phyloP scores from a whole-genome alignment of 2,888 invertebrate genomes.

The Diploptera punctata region DNA sequence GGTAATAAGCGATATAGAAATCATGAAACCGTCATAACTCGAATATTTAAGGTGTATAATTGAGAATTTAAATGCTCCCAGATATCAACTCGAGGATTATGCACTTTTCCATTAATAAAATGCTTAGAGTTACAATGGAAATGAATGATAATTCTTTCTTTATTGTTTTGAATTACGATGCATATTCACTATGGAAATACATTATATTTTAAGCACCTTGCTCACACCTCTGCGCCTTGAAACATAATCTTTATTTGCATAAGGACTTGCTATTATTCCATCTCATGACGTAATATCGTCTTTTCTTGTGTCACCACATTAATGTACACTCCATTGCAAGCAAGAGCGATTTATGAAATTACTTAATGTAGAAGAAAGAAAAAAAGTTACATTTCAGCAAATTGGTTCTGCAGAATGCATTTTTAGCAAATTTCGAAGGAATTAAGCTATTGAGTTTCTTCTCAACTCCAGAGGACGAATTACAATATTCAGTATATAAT shows the following conservation, averaged over 20 bases:
- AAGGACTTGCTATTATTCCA: constrained; percentile 5
- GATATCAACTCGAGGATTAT: no score
- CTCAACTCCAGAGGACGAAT: no score
- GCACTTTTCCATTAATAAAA: not conserved
- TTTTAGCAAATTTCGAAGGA: no score
- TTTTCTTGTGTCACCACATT: not conserved
- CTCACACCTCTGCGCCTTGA: not conserved
- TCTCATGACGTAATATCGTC: constrained; percentile 8
- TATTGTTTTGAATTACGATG: constrained; percentile 3
- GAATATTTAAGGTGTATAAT: no score
- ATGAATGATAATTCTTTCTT: constrained; percentile 13
- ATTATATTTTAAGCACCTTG: constrained; percentile 10
- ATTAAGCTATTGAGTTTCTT: no score
- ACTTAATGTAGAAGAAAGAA: no score
- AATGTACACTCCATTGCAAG: not conserved
- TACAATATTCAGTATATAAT: no score
- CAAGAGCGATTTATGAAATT: not conserved
- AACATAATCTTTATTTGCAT: constrained; percentile 27
- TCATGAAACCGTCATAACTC: no score
- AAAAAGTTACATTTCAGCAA: no score
- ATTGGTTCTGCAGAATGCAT: no score
- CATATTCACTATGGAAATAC: constrained; percentile 1
- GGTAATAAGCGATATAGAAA: no score
- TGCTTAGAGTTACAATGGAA: not conserved
- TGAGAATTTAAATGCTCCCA: not conserved